Base-by-base conservation (phyloP, 2,113 vertebrate species). In the Emydura subglobosa region DNA sequence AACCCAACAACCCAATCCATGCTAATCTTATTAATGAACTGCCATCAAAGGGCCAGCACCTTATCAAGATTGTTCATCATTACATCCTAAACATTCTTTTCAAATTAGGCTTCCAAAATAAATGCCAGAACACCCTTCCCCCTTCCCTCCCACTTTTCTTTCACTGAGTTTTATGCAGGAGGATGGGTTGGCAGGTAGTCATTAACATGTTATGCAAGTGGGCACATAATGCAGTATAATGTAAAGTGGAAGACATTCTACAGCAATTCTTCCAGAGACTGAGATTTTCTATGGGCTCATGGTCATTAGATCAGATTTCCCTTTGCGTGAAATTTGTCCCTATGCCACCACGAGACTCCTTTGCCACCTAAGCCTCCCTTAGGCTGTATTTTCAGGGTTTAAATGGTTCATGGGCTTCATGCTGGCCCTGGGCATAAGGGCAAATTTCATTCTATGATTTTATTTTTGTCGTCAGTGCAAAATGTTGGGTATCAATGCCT, bases 401-500 rank as follows among this genome's bases (percentile, higher is more conserved):
- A 54, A 86, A 55, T 76, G 76, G 54, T 59, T 54, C 86, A 2
- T n/a, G 61, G n/a, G 65, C 19, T 72, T 72, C 34, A 39, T 5
- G n/a, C 10, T 72, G 65, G 34, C 92, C 42, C 61, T 53, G 61
- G 6, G 11, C 47, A 34, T 3, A 8, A 88, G n/a, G 39, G 94
- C 72, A 92, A 79, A 34, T 78, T 44, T 44, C 3, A 47, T 2
- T 54, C 1, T 24, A 39, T 54, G 57, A 88, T 54, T 91, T 54
- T 85, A 31, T 95, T 84, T 81, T 59, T 27, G 17, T 49, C 92
- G 78, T 47, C 91, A 27, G 83, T 74, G 39, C 53, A 72, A 91
- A 90, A 88, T 88, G 44, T 50, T 87, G 93, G 85, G 83, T 94
- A 83, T 81, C 90, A 61, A 27, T 61, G 61, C 89, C 54, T 87